A percentile compares a stretch with the other conserved stretches of the same genome.
These are phyloP conservation scores for Bimastos eiseni DNA, from an alignment of 2,888 invertebrate species.

Conservation along the genomic window DNA sequence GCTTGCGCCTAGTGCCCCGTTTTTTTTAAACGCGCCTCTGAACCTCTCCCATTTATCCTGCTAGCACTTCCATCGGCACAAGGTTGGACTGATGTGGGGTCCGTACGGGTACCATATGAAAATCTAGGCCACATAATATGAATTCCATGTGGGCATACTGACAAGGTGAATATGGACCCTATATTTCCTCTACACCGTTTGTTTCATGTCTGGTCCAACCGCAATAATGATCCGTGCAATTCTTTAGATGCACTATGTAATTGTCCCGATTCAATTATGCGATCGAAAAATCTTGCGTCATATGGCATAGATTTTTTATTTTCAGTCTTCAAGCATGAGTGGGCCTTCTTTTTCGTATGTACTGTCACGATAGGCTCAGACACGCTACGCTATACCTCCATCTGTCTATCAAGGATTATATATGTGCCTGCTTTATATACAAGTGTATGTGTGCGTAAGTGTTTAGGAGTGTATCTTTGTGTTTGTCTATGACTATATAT, in stretches of 20 bases:
- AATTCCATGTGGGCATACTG: too few species aligned
- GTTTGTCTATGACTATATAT: not conserved
- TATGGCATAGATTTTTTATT: not conserved
- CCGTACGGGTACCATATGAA: too few species aligned
- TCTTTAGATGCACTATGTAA: not conserved
- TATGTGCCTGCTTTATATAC: not conserved
- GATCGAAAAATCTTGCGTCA: not conserved
- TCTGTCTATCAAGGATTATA: not conserved
- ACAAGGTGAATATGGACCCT: too few species aligned
- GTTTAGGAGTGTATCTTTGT: not conserved
- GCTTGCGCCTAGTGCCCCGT: too few species aligned
- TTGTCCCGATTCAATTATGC: not conserved
- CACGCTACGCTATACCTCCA: not conserved
- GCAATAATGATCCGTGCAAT: not conserved
- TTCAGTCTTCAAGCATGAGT: not conserved
- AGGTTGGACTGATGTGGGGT: too few species aligned
- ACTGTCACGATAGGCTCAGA: not conserved
- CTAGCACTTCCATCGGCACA: too few species aligned
- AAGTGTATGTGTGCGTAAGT: not conserved
- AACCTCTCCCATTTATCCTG: not conserved
- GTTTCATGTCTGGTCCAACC: not conserved
- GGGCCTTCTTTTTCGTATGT: not conserved
- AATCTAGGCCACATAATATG: too few species aligned
- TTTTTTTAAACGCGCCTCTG: too few species aligned
- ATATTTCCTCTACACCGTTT: not conserved